Base-by-base conservation (phyloP, 1,140 invertebrate genomes). In the Meloidogyne floridensis region DNA sequence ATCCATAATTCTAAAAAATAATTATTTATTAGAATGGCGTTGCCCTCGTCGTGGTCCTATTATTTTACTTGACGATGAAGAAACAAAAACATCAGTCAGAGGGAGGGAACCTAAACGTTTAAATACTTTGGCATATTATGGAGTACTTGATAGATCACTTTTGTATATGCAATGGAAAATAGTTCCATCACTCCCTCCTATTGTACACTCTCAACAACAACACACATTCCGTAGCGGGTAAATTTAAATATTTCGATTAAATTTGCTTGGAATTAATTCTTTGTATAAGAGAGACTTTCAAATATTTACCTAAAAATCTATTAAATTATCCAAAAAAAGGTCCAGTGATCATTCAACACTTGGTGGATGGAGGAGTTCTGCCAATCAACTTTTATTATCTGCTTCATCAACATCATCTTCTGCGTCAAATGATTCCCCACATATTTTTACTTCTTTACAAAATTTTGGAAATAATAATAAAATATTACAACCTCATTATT, bases 51-150 rank as follows among this genome's bases (percentile, higher is more conserved):
- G 95, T 42, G 95, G 95, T 18, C 95, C 95, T 90, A 91, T 97
- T 20, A 95, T 95, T 15, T 91, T 97, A 8, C 94, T 95, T 90
- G 95, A 97, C 91, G 95, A 96, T 91, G 95, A 98, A 3, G 96
- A 95, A 4, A 95, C 94, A 3, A 95, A 96, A 92, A 59, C 10
- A 59, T 4, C 59, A 65, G n/a, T n/a, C n/a, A 94, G 43, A 43
- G 93, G 20, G 90, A 94, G 94, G 87, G 94, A 94, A 15, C 65
- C 95, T 95, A 94, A 94, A 88, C 94, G 94, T 90, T 91, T 97
- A 11, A 97, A 97, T 90, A 97, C 95, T 0, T 91, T 97, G 32
- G 93, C 94, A 15, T 95, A 97, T 91, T 97, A 97, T 89, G 95
- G 95, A 11, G 94, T 97, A 4, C 95, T 95, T 88, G 95, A 96